A percentile compares a stretch with the other conserved stretches of the same genome.
Evolutionary conservation across 2,888 invertebrate species (phyloP).

Genomic region (Drosophila nigricruria): DNA sequence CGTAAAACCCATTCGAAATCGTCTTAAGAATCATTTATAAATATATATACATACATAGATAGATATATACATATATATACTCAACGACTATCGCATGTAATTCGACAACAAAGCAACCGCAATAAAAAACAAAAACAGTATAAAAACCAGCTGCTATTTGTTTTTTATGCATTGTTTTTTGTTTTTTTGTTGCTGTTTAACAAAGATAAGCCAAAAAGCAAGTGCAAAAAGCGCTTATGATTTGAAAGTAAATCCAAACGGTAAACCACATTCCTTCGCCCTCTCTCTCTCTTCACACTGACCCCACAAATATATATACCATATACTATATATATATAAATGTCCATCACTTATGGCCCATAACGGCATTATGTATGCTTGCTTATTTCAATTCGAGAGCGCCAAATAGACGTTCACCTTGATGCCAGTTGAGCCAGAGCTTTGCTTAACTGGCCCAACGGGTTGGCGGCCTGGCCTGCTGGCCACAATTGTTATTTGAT

Average conservation of each 20-base stretch:
- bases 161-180: conserved; percentile 1
- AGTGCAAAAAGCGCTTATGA: conserved; percentile 18
- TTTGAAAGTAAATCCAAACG: conserved; percentile 9
- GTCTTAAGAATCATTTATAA: neutral
- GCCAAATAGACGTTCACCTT: conserved; percentile 38
- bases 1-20: conserved; percentile 7
- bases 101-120: conserved; percentile 47
- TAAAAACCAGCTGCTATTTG: conserved; percentile 4
- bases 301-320: conserved; percentile 7
- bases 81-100: conserved; percentile 4
- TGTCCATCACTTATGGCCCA: conserved; percentile 1
- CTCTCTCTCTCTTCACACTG: neutral
- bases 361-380: conserved; percentile 13
- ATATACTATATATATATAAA: neutral
- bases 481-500: conserved; percentile 8
- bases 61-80: neutral
- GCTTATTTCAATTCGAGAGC: conserved; percentile 11
- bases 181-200: conserved; percentile 8
- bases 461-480: conserved; percentile 27
- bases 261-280: conserved; percentile 8
- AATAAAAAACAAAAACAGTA: conserved; percentile 35
- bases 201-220: conserved; percentile 36
- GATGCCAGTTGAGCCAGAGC: conserved; percentile 5
- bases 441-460: conserved; percentile 32
- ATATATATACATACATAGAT: neutral